Conservation (phyloP, 2,113 vertebrate species). For the Pitta sordida region DNA sequence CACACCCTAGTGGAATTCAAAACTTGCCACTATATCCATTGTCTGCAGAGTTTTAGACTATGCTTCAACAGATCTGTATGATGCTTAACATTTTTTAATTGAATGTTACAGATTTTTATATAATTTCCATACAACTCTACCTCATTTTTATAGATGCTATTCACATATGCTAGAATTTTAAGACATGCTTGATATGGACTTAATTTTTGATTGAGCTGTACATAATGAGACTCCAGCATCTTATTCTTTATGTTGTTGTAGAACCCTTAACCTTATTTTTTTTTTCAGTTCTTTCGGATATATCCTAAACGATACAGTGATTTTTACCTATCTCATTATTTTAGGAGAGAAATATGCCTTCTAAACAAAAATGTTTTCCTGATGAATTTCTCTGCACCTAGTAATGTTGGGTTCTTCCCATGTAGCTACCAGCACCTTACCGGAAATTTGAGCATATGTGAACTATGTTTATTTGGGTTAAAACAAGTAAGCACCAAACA, state of each 20-base stretch:
- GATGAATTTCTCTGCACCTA: not conserved
- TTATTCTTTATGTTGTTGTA: not conserved
- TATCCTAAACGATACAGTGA: not conserved
- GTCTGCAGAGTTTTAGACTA: not conserved
- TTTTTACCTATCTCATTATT: not conserved
- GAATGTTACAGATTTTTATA: not conserved
- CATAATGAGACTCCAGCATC: not conserved
- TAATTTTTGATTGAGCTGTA: not conserved
- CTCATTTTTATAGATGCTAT: not conserved
- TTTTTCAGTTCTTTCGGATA: not conserved
- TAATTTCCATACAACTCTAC: not conserved
- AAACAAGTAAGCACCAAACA: conserved; percentile 18
- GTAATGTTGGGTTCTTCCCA: not conserved
- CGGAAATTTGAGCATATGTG: not conserved
- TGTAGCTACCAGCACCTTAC: not conserved
- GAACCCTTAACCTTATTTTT: not conserved
- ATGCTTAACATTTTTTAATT: not conserved
- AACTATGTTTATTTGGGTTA: conserved; percentile 28
- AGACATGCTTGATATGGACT: not conserved
- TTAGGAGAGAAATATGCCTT: not conserved
- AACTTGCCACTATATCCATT: not conserved
- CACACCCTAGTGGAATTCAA: not conserved
- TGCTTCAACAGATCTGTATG: not conserved
- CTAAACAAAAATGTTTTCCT: not conserved
- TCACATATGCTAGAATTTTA: not conserved